Evolutionary conservation across 2,113 vertebrate species (phyloP).

Genomic region (Macquaria ambigua): DNA sequence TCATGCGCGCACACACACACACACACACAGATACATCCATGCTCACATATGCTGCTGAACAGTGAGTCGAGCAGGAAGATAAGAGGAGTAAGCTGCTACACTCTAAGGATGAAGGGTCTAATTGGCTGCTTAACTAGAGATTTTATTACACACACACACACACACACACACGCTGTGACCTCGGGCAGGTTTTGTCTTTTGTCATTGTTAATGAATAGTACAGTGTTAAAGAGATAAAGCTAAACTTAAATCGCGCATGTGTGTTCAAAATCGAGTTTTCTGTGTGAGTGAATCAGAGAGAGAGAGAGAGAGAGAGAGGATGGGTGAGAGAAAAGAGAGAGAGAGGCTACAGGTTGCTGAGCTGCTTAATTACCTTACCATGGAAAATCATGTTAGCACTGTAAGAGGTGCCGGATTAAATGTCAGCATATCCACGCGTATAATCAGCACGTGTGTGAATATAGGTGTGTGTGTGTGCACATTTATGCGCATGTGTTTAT

Average conservation of each 20-base stretch:
- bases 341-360: slow-evolving; percentile 60
- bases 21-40: neutral
- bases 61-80: slow-evolving; percentile 23
- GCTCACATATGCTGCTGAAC: slow-evolving; percentile 6
- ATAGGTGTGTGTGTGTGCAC: slow-evolving; percentile 4
- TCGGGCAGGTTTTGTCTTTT: slow-evolving; percentile 51
- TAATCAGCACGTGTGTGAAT: slow-evolving; percentile 37
- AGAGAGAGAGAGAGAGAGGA: neutral
- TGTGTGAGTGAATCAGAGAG: neutral
- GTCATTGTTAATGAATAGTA: slow-evolving; percentile 70
- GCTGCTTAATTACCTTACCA: slow-evolving; percentile 75
- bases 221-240: slow-evolving; percentile 64
- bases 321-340: neutral
- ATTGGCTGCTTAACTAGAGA: slow-evolving; percentile 66
- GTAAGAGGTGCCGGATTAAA: slow-evolving; percentile 69
- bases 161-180: neutral
- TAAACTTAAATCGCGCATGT: slow-evolving; percentile 58
- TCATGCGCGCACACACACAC: neutral
- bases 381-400: slow-evolving; percentile 71
- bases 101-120: slow-evolving; percentile 58
- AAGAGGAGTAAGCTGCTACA: slow-evolving; percentile 44
- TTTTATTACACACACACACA: slow-evolving; percentile 44
- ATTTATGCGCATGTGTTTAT: neutral
- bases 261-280: slow-evolving; percentile 33
- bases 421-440: slow-evolving; percentile 57